Evolutionary conservation across 2,888 invertebrate genomes (phyloP).

Genomic region (Timema podura): DNA sequence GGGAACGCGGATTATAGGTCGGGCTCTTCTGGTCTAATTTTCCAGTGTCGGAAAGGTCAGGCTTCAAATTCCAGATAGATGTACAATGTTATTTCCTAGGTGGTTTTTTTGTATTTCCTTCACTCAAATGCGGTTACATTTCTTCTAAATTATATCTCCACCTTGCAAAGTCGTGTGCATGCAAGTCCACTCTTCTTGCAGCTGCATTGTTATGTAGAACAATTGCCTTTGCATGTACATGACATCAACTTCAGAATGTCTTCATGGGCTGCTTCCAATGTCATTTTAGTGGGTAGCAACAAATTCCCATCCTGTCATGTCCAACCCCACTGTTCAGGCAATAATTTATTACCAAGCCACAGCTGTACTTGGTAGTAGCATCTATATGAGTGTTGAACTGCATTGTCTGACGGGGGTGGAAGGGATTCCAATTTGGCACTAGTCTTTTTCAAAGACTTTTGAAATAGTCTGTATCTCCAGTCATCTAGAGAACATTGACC

Average conservation of each 20-base stretch:
- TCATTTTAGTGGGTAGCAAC: no score
- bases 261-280: neutral
- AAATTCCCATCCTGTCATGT: no score
- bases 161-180: conserved; percentile 1
- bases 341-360: no score
- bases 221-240: neutral
- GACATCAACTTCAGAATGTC: conserved; percentile 1
- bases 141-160: no score
- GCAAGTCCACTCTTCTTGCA: conserved; percentile 1
- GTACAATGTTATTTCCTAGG: no score
- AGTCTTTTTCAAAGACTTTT: neutral
- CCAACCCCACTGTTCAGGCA: no score
- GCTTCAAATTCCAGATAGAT: no score
- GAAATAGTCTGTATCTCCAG: neutral
- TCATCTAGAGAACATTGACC: conserved; percentile 1
- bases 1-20: no score
- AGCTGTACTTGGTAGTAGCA: conserved; percentile 1
- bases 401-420: neutral
- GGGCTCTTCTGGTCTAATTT: no score
- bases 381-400: neutral
- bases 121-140: no score
- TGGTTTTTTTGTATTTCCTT: no score
- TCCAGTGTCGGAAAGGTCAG: no score
- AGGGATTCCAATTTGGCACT: neutral
- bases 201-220: neutral